Conservation (phyloP, 2,888 invertebrate species). For the Tuta absoluta region DNA sequence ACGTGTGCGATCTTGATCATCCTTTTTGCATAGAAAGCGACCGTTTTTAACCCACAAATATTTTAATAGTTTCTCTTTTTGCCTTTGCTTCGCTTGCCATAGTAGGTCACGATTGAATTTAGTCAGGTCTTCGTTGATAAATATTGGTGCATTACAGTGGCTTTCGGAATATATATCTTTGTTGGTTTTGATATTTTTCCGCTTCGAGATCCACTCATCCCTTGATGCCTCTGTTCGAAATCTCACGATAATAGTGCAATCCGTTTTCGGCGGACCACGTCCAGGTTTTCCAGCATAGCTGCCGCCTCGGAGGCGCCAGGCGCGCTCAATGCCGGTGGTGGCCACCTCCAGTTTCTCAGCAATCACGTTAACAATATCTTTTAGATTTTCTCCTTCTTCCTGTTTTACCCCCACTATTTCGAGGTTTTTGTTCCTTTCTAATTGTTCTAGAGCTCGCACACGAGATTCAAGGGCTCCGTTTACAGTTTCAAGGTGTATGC, state of each 20-base stretch:
- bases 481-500: neutral
- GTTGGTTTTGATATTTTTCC: neutral
- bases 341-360: neutral
- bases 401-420: neutral
- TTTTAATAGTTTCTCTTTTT: neutral
- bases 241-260: neutral
- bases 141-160: neutral
- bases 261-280: no score
- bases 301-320: neutral
- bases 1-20: neutral
- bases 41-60: neutral
- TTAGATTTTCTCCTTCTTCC: neutral
- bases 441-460: neutral
- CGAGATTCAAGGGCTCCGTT: neutral
- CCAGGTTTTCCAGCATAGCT: no score
- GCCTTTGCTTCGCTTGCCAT: neutral
- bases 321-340: neutral
- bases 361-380: neutral
- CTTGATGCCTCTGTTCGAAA: neutral
- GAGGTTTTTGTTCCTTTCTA: slow-evolving; percentile 1
- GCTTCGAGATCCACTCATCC: neutral
- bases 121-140: neutral
- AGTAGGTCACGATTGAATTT: neutral
- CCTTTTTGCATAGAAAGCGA: neutral
- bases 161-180: neutral